Evolutionary conservation across 2,888 invertebrate species (phyloP).

Genomic region (Cheilosia scutellata): DNA sequence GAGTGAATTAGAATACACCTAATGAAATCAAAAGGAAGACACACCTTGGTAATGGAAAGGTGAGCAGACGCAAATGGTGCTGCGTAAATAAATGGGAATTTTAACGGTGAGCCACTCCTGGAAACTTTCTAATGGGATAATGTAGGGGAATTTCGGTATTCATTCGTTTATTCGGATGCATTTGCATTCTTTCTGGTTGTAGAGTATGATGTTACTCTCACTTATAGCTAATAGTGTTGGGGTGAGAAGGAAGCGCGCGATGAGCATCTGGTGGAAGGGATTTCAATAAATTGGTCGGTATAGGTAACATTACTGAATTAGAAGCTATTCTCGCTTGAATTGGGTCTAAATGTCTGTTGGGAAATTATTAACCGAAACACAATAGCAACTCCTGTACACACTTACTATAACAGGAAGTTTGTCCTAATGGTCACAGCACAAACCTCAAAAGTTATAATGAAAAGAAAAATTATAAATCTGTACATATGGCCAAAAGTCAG

Average conservation of each 20-base stretch:
- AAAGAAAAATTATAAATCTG: too few species aligned
- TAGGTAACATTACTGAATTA: too few species aligned
- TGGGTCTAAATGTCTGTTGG: too few species aligned
- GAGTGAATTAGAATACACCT: constrained; percentile 61
- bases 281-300: too few species aligned
- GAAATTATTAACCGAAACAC: too few species aligned
- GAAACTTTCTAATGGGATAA: neutral
- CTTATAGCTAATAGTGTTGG: constrained; percentile 1
- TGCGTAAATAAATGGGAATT: constrained; percentile 58
- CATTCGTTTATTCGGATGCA: neutral
- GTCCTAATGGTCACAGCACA: too few species aligned
- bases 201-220: constrained; percentile 16
- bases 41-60: constrained; percentile 41
- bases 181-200: neutral
- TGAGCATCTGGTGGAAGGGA: constrained; percentile 7
- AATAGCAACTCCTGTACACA: too few species aligned
- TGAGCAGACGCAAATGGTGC: constrained; percentile 42
- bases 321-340: too few species aligned
- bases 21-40: constrained; percentile 70
- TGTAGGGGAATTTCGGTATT: constrained; percentile 4
- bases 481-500: too few species aligned
- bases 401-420: too few species aligned
- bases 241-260: neutral
- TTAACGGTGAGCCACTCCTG: constrained; percentile 47
- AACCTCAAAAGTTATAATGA: too few species aligned